These are phyloP conservation scores for Columba janthina DNA, from an alignment of 2,113 vertebrate genomes.

Conservation along the genomic window DNA sequence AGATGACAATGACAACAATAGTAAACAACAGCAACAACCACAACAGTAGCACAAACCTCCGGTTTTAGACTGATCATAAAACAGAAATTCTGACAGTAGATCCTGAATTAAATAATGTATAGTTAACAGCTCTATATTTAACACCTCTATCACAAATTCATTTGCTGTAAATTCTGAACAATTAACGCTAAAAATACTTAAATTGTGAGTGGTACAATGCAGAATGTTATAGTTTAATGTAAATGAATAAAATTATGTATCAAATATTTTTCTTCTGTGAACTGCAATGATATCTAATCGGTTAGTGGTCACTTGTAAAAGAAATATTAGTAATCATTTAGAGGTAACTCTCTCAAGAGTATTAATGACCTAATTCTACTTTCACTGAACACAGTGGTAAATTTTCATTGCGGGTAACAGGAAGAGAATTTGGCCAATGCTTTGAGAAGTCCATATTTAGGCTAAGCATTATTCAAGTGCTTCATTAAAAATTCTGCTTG, in stretches of 20 bases:
- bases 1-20: background rate
- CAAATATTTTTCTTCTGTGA: background rate
- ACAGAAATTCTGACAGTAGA: background rate
- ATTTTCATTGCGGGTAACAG: background rate
- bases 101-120: background rate
- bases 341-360: background rate
- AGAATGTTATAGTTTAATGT: background rate
- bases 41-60: background rate
- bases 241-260: background rate
- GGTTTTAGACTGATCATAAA: background rate
- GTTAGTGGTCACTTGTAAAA: background rate
- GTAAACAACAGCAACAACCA: background rate
- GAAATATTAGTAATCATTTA: background rate
- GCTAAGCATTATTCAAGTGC: background rate
- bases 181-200: background rate
- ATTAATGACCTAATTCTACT: background rate
- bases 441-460: background rate
- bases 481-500: slow-evolving; percentile 28
- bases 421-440: background rate
- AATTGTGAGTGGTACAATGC: background rate
- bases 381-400: background rate
- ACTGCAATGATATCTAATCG: background rate
- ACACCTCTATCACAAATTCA: background rate
- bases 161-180: background rate
- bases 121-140: background rate